phyloP scores from a whole-genome alignment of 2,797 vertebrate genomes.

The Ibycter americanus region DNA sequence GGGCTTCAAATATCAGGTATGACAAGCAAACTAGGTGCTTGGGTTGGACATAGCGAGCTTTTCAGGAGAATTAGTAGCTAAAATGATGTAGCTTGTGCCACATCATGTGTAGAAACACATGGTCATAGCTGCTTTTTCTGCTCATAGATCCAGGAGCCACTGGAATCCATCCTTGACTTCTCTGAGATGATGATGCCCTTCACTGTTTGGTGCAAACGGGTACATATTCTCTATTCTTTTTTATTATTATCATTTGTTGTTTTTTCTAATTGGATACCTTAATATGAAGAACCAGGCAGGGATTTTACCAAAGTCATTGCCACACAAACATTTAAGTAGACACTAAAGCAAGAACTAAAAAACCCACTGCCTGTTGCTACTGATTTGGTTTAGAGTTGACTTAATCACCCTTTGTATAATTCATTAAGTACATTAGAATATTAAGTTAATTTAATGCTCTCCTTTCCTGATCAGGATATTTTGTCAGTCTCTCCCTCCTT shows the following conservation, averaged over 20 bases:
- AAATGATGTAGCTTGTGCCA: not conserved
- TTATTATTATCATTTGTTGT: no score
- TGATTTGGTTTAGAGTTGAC: not conserved
- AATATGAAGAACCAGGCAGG: not conserved
- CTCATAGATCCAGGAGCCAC: not conserved
- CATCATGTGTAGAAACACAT: not conserved
- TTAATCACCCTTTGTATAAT: constrained; percentile 57
- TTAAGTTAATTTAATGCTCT: constrained; percentile 16
- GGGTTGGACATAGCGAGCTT: not conserved
- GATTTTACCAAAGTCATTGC: not conserved
- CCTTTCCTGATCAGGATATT: constrained; percentile 49
- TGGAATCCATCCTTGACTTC: not conserved
- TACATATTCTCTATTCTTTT: not conserved
- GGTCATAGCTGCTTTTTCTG: not conserved
- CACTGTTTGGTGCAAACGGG: not conserved
- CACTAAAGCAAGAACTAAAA: not conserved
- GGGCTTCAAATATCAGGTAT: not conserved
- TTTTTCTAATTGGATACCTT: not conserved
- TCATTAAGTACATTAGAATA: constrained; percentile 47
- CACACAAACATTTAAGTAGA: not conserved
- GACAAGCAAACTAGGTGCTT: not conserved
- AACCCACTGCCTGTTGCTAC: not conserved
- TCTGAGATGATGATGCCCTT: not conserved
- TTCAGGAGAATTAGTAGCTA: not conserved
- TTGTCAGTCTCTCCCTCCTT: constrained; percentile 41